These are phyloP conservation scores for Rattus rattus DNA, from an alignment of 2,113 vertebrate genomes.

Conservation along the genomic window DNA sequence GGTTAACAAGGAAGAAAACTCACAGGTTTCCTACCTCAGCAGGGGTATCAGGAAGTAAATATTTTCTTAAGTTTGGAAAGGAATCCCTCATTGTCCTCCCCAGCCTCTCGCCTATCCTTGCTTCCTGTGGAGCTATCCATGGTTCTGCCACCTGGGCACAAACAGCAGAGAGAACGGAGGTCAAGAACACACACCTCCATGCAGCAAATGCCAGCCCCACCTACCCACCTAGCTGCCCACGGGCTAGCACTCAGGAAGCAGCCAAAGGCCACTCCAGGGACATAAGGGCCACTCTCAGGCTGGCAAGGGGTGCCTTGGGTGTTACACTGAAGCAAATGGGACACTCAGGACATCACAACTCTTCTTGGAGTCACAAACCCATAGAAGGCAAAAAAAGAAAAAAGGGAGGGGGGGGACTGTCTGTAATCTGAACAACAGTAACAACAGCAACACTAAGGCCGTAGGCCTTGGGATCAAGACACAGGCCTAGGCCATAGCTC, in stretches of 20 bases:
- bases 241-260: neutral
- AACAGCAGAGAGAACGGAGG: slow-evolving; percentile 86
- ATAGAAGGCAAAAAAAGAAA: neutral
- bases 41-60: slow-evolving; percentile 93
- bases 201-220: neutral
- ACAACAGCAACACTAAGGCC: neutral
- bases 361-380: neutral
- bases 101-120: slow-evolving; percentile 89
- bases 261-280: neutral
- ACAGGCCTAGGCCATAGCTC: neutral
- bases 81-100: slow-evolving; percentile 91
- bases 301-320: neutral
- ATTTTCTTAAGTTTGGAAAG: slow-evolving; percentile 96
- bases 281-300: neutral
- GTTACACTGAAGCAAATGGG: neutral
- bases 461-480: neutral
- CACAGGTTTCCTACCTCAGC: slow-evolving; percentile 90
- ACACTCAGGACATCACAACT: neutral
- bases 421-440: neutral
- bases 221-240: slow-evolving; percentile 21
- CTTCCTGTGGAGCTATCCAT: slow-evolving; percentile 87
- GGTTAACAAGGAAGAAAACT: slow-evolving; percentile 66
- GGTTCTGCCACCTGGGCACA: slow-evolving; percentile 94
- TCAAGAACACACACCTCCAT: slow-evolving; percentile 75
- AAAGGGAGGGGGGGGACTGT: neutral